These are phyloP conservation scores for Apocrypta bakeri DNA, from an alignment of 1,140 invertebrate genomes.

Conservation along the genomic window DNA sequence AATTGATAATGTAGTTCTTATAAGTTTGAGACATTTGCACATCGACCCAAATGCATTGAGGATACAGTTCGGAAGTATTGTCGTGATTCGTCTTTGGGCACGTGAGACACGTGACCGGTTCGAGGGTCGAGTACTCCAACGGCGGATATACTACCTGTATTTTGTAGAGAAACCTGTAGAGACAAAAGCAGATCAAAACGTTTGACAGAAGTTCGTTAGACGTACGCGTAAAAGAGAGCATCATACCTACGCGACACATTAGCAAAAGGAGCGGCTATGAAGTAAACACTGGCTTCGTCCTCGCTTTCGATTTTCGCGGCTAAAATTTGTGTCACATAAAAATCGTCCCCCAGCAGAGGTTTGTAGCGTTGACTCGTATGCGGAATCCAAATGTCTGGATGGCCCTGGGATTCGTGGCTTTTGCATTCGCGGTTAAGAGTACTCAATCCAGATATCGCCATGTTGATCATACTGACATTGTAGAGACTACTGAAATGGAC, in stretches of 20 bases:
- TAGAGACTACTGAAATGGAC: background rate
- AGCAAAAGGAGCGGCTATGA: slow-evolving; percentile 31
- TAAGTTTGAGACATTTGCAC: slow-evolving; percentile 14
- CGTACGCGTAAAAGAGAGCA: background rate
- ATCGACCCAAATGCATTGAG: slow-evolving; percentile 30
- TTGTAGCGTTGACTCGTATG: background rate
- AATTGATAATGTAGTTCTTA: slow-evolving; percentile 44
- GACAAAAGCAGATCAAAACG: background rate
- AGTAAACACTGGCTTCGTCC: slow-evolving; percentile 32
- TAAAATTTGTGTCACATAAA: slow-evolving; percentile 41
- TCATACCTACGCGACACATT: background rate
- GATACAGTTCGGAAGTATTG: background rate
- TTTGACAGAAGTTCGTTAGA: too few relatives aligned
- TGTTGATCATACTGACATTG: slow-evolving; percentile 8
- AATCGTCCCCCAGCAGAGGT: slow-evolving; percentile 26
- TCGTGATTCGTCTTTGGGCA: background rate
- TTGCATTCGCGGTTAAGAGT: background rate
- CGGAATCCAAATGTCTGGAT: background rate
- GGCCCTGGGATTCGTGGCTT: too few relatives aligned
- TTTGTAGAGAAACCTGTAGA: slow-evolving; percentile 43
- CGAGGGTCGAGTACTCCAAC: background rate
- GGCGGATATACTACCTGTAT: slow-evolving; percentile 38
- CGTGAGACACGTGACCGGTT: slow-evolving; percentile 38
- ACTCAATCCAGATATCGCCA: slow-evolving; percentile 25
- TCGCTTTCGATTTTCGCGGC: background rate